Evolutionary conservation across 92 coral and sea anemone genomes (phyloP), one percentile per base, ranked within the genome.

Genomic region (Chrysogorgia sp.): DNA sequence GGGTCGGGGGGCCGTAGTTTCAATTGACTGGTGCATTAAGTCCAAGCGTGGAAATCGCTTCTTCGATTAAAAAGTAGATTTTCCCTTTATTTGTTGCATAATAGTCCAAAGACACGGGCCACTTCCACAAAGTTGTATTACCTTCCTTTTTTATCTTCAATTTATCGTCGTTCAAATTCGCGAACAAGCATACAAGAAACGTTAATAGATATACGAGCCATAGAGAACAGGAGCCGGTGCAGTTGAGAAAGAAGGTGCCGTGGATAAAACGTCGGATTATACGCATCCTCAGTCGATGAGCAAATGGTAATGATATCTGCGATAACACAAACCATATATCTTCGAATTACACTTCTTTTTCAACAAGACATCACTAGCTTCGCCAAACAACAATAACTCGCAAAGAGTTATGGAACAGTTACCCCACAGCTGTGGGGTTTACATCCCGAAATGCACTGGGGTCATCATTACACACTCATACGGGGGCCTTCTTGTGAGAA

Each of bases 381-480:
- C 9, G 32, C 26, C 13, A 15, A 13, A 62, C 40, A 15, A 20
- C 30, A 0, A 62, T 19, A 28, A 40, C 68, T 62, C 68, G 9
- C 9, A 25, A 62, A 1, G 40, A 30, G 1, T 62, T 62, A 31
- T 62, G 68, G 68, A 40, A 32, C 68, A 62, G 41, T 62, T 62
- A 31, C 68, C 68, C 68, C 5, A 17, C 12, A 40, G 25, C 68
- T 14, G 40, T 8, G 68, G 40, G 68, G 68, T 62, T 29, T 14
- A 32, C 68, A 62, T 62, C 68, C 68, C 68, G 30, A 25, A 62
- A 62, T 62, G 43, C 68, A 62, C 24, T 40, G 35, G 68, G 68
- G 25, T 2, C 68, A 9, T 10, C 24, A 62, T 62, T 62, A 62
- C 68, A 62, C 68, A 62, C 30, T 62, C 68, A 30, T 21, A 62